Percentiles rank a stretch among this genome's conserved stretches.
Conservation (phyloP, 2,797 vertebrate genomes). For the Sebastes kiyomatsui region DNA sequence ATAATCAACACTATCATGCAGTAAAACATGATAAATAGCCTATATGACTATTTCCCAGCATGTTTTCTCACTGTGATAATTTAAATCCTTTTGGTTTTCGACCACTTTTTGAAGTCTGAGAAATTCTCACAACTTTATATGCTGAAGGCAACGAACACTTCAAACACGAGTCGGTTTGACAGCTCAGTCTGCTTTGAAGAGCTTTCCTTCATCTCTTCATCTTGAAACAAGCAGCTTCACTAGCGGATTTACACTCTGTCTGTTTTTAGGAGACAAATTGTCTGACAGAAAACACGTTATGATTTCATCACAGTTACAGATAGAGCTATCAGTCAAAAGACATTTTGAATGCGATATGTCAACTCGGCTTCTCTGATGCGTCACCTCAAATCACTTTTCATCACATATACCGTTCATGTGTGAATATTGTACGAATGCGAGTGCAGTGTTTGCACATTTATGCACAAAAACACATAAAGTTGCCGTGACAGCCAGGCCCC, state of each 20-base stretch:
- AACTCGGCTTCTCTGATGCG: not conserved
- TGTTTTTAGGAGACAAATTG: not conserved
- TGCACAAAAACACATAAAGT: not conserved
- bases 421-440: not conserved
- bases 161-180: not conserved
- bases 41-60: not conserved
- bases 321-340: not conserved
- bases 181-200: slow-evolving; percentile 3
- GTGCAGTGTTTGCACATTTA: not conserved
- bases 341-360: not conserved
- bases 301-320: not conserved
- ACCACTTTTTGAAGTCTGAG: not conserved
- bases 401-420: not conserved
- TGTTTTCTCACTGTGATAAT: not conserved
- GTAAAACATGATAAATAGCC: not conserved
- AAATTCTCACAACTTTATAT: not conserved
- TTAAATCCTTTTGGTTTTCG: not conserved
- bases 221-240: slow-evolving; percentile 1
- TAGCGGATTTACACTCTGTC: not conserved
- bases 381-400: not conserved
- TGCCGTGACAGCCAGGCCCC: not conserved
- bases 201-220: slow-evolving; percentile 11
- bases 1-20: not conserved
- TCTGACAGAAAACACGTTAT: not conserved
- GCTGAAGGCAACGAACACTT: not conserved